Evolutionary conservation across 2,797 vertebrate species (phyloP).

Genomic region (Smutsia gigantea): DNA sequence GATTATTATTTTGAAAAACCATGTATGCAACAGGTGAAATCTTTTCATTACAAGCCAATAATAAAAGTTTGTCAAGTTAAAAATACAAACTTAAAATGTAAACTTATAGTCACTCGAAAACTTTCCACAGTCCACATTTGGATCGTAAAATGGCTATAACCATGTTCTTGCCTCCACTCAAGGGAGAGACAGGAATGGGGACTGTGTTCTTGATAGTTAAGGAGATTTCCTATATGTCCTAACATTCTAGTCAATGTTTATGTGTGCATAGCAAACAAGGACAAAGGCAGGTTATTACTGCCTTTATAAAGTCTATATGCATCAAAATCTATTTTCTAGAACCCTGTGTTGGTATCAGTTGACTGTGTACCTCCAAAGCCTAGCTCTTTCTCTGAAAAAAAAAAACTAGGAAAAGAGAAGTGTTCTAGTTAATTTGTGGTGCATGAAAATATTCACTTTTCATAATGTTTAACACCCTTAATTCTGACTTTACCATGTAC

Average conservation of each 20-base stretch:
- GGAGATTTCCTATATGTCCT: background rate
- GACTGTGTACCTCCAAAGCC: background rate
- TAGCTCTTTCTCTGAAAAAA: background rate
- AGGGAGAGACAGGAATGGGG: background rate
- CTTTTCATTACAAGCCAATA: conserved; percentile 70
- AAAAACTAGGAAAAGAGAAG: background rate
- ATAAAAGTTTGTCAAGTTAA: conserved; percentile 71
- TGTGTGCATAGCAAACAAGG: background rate
- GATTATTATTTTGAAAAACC: conserved; percentile 68
- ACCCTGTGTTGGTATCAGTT: background rate
- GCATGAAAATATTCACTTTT: background rate
- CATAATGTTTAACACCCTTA: background rate
- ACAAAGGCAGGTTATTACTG: background rate
- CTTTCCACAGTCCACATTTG: conserved; percentile 61
- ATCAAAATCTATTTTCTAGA: background rate
- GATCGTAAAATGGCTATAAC: conserved; percentile 60
- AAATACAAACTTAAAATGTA: conserved; percentile 71
- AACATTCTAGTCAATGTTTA: background rate
- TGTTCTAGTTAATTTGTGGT: background rate
- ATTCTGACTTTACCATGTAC: background rate
- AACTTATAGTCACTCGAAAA: conserved; percentile 66
- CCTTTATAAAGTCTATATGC: background rate
- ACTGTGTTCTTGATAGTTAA: background rate
- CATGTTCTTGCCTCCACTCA: conserved; percentile 54
- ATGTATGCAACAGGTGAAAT: conserved; percentile 70